phyloP scores from a whole-genome alignment of 2,888 invertebrate genomes.

The Meteorus cinctellus region DNA sequence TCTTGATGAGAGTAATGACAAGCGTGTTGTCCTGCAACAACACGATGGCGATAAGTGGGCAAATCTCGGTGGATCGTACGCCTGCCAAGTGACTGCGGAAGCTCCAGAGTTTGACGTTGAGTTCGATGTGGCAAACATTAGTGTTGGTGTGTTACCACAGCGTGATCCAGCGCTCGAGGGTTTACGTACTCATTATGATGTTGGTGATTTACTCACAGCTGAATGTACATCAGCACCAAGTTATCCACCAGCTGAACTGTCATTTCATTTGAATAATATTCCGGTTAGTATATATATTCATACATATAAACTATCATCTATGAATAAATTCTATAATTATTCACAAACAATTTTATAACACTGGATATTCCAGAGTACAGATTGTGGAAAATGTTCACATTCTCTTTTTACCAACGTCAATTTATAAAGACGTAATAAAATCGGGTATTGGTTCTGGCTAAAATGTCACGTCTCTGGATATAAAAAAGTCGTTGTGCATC shows the following conservation, averaged over 20 bases:
- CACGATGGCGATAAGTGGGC: constrained; percentile 15
- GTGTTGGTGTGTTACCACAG: constrained; percentile 65
- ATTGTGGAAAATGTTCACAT: not conserved
- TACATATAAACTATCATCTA: not conserved
- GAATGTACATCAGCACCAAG: constrained; percentile 69
- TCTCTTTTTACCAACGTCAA: not conserved
- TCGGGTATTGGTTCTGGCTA: not conserved
- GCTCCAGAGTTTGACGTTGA: constrained; percentile 63
- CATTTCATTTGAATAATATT: constrained; percentile 67
- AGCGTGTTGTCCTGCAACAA: constrained; percentile 55
- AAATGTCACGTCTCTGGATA: not conserved
- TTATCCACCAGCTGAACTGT: constrained; percentile 65
- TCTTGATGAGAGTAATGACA: constrained; percentile 62
- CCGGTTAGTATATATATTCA: constrained; percentile 59
- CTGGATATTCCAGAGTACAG: not conserved
- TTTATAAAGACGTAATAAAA: not conserved
- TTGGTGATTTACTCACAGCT: constrained; percentile 65
- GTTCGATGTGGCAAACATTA: constrained; percentile 66
- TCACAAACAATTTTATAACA: not conserved
- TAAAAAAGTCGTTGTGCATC: not conserved
- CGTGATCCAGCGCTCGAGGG: constrained; percentile 65
- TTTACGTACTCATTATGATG: constrained; percentile 65
- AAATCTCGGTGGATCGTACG: constrained; percentile 63
- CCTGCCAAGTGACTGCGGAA: constrained; percentile 69
- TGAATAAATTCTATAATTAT: not conserved